Conservation (phyloP, 2,888 invertebrate species). For the Drosophila aldrichi region DNA sequence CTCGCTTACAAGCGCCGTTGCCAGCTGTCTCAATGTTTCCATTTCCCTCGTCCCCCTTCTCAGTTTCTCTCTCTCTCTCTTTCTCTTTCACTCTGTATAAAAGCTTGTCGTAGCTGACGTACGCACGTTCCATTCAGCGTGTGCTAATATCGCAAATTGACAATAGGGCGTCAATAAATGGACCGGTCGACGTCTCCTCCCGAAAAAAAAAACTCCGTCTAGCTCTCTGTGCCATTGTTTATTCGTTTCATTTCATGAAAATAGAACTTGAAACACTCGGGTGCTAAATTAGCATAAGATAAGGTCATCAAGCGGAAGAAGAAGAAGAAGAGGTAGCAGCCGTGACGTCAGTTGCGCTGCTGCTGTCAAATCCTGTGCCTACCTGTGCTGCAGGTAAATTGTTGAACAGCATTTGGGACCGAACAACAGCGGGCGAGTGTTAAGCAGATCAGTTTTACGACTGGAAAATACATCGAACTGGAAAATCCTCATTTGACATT, state of each 20-base stretch:
- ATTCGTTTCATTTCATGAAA: conserved; percentile 56
- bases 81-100: background rate
- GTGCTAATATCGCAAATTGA: conserved; percentile 78
- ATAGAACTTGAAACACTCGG: conserved; percentile 55
- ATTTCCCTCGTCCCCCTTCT: background rate
- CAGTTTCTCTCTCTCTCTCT: background rate
- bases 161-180: conserved; percentile 68
- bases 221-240: conserved; percentile 46
- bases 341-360: conserved; percentile 57
- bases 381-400: conserved; percentile 47
- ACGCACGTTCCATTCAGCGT: conserved; percentile 50
- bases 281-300: conserved; percentile 69
- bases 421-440: background rate
- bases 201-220: conserved; percentile 15
- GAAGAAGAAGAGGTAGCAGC: background rate
- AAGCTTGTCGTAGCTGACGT: conserved; percentile 46
- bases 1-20: conserved; percentile 60
- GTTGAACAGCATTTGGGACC: conserved; percentile 5
- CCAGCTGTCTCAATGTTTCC: conserved; percentile 24
- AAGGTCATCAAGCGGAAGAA: conserved; percentile 43
- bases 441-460: conserved; percentile 41
- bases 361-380: conserved; percentile 22
- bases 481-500: conserved; percentile 51
- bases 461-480: conserved; percentile 38
- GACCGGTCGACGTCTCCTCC: conserved; percentile 42